Conservation (phyloP, 2,113 vertebrate species). For the Myxocyprinus asiaticus region DNA sequence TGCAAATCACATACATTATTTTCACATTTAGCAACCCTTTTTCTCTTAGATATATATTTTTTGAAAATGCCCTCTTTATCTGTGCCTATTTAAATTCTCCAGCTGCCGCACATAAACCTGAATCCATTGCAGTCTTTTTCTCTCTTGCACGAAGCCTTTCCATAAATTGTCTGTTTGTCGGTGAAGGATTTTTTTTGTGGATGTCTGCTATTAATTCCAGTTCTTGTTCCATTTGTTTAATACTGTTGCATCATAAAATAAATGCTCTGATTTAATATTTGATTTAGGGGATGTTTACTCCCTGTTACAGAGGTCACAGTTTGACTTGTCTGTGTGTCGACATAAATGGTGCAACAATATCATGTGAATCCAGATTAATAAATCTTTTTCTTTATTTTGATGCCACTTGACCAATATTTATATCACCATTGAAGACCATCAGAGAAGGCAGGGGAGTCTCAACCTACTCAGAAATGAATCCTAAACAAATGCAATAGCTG, state of each 20-base stretch:
- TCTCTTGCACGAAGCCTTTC: not conserved
- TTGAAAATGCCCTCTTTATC: slow-evolving; percentile 44
- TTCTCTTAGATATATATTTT: slow-evolving; percentile 54
- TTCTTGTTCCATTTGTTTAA: slow-evolving; percentile 38
- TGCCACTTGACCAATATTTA: no score
- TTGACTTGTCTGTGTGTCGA: not conserved
- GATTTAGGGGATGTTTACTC: not conserved
- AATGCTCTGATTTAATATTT: slow-evolving; percentile 4
- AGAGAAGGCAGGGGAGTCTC: no score
- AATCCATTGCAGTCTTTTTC: slow-evolving; percentile 47
- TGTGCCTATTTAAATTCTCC: slow-evolving; percentile 44
- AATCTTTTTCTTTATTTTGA: no score
- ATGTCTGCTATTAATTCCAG: slow-evolving; percentile 25
- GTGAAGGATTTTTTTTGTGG: slow-evolving; percentile 15
- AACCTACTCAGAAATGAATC: no score
- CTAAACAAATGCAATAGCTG: no score
- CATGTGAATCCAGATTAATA: no score
- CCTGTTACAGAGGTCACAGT: not conserved
- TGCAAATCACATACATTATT: slow-evolving; percentile 53
- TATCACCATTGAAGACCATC: no score
- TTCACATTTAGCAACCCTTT: slow-evolving; percentile 42
- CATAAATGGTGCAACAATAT: no score
- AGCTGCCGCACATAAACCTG: slow-evolving; percentile 16
- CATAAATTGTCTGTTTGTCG: slow-evolving; percentile 15
- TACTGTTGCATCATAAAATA: slow-evolving; percentile 4